These are phyloP conservation scores for Ashinkailepas kermadecensis DNA, from an alignment of 2,888 invertebrate species.

Conservation along the genomic window DNA sequence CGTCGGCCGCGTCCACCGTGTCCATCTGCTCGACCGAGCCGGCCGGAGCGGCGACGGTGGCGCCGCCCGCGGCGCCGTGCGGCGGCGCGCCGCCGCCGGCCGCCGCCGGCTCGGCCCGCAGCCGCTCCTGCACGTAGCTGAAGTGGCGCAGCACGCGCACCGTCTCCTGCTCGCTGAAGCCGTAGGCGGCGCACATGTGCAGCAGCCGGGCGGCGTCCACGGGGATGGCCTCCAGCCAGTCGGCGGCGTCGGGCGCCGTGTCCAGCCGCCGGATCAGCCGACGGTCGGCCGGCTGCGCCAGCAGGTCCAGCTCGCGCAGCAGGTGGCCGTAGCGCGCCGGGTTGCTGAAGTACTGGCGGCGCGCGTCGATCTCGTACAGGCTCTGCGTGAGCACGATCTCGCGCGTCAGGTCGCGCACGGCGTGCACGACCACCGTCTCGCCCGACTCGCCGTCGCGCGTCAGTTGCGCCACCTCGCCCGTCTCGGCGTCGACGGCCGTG, in stretches of 20 bases:
- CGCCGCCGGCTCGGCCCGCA: background rate
- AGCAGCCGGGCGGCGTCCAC: background rate
- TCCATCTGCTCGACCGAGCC: background rate
- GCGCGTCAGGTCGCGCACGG: conserved; percentile 12
- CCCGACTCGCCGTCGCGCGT: background rate
- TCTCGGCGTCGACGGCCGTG: conserved; percentile 6
- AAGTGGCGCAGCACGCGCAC: background rate
- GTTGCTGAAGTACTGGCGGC: conserved; percentile 14
- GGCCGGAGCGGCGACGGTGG: background rate
- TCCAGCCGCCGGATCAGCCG: background rate
- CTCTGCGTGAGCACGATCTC: conserved; percentile 37
- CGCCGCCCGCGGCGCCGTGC: background rate
- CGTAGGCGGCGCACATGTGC: background rate
- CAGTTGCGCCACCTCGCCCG: background rate
- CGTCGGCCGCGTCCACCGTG: background rate
- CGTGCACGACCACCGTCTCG: background rate
- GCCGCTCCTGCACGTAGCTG: background rate
- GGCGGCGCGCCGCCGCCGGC: background rate
- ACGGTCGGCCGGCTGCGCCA: background rate
- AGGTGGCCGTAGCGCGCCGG: background rate
- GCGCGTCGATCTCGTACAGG: conserved; percentile 29
- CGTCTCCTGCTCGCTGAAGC: conserved; percentile 8
- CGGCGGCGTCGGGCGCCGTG: conserved; percentile 54
- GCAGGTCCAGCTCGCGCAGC: conserved; percentile 3
- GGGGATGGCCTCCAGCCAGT: conserved; percentile 50